Evolutionary conservation across 2,797 vertebrate species (phyloP).

Genomic region (Enteromius afrohamiltoni): DNA sequence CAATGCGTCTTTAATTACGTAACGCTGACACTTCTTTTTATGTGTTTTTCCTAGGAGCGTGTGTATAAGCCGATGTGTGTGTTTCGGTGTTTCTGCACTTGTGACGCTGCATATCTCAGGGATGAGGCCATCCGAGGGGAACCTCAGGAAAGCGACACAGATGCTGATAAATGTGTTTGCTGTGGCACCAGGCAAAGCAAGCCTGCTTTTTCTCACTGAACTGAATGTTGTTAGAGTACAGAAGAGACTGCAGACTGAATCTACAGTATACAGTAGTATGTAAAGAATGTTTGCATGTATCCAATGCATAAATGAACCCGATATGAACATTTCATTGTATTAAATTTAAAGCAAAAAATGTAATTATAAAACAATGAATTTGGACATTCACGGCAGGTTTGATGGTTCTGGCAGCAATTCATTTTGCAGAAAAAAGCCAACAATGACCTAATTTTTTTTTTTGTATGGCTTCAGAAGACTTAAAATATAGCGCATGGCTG

Average conservation of each 20-base stretch:
- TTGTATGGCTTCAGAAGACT: no score
- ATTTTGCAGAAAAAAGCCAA: background rate
- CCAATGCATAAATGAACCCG: background rate
- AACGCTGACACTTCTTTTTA: background rate
- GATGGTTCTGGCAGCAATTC: background rate
- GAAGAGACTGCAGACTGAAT: background rate
- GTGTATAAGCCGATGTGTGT: background rate
- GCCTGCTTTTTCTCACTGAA: constrained; percentile 30
- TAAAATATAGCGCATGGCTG: background rate
- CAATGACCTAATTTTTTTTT: background rate
- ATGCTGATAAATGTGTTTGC: constrained; percentile 60
- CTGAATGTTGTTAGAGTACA: constrained; percentile 14
- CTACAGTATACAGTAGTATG: background rate
- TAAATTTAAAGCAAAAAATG: background rate
- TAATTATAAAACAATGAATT: background rate
- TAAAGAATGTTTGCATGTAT: background rate
- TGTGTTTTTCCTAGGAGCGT: constrained; percentile 3
- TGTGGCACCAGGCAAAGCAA: constrained; percentile 21
- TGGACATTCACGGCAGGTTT: background rate
- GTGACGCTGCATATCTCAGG: constrained; percentile 23
- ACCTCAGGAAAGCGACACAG: constrained; percentile 28
- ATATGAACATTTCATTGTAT: background rate
- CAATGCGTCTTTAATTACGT: constrained; percentile 1
- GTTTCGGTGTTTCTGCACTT: background rate
- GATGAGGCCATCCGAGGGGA: background rate